Conservation (phyloP, 92 coral and sea anemone genomes). For the Bergia puertoricense region DNA sequence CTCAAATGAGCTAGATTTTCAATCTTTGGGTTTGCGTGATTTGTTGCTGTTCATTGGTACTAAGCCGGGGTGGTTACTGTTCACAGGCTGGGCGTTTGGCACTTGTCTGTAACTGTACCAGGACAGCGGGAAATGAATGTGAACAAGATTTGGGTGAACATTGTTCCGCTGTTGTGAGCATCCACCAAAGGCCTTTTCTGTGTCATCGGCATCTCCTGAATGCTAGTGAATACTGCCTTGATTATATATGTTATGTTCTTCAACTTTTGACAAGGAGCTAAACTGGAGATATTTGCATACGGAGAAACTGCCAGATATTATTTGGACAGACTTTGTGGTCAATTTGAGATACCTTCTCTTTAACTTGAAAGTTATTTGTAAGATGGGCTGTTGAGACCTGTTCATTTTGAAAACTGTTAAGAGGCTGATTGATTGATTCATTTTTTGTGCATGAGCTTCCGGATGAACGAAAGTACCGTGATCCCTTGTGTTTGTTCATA, state of each 20-base stretch:
- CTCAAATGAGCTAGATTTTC: not conserved
- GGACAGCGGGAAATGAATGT: not conserved
- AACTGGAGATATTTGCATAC: not conserved
- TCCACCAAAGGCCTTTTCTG: not conserved
- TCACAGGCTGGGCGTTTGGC: constrained; percentile 23
- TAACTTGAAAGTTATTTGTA: not conserved
- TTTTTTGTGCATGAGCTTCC: not conserved
- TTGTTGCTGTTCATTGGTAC: constrained; percentile 28
- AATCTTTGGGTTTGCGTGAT: constrained; percentile 1
- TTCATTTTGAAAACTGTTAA: not conserved
- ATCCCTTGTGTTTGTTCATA: no score
- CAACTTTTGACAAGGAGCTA: not conserved
- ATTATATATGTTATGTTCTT: not conserved
- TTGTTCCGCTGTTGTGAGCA: not conserved
- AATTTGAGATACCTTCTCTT: not conserved
- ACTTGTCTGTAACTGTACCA: not conserved
- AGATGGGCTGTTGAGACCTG: not conserved
- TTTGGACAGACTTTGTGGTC: not conserved
- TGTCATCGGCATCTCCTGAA: not conserved
- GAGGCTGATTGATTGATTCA: not conserved
- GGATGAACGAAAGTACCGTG: no score
- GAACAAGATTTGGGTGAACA: not conserved
- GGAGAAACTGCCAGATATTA: not conserved
- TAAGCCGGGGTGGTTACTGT: constrained; percentile 13
- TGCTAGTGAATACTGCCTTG: not conserved